Evolutionary conservation across 1,140 invertebrate genomes (phyloP).

Genomic region (Halyomorpha halys): DNA sequence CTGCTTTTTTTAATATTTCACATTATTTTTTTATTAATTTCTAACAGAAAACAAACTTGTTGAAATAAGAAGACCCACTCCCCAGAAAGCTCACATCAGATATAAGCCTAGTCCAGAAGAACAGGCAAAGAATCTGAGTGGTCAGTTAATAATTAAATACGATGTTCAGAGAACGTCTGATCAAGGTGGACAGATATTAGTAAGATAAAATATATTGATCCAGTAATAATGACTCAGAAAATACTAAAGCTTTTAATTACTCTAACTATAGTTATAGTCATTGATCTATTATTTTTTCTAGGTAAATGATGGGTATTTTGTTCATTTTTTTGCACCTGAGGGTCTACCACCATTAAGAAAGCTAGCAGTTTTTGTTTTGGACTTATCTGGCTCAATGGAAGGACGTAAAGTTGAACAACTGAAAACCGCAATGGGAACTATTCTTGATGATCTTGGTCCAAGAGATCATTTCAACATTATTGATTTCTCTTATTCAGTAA

Average conservation of each 20-base stretch:
- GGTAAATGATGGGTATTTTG: conserved; percentile 65
- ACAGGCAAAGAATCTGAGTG: conserved; percentile 38
- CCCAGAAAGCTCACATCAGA: conserved; percentile 27
- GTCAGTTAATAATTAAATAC: conserved; percentile 53
- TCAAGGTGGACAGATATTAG: conserved; percentile 44
- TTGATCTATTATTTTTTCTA: conserved; percentile 32
- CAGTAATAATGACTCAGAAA: background rate
- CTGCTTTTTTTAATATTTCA: too few species aligned
- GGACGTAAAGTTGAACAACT: conserved; percentile 54
- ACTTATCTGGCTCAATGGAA: conserved; percentile 58
- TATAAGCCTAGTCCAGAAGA: conserved; percentile 29
- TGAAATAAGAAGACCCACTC: conserved; percentile 3
- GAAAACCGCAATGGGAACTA: conserved; percentile 53
- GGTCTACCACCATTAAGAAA: conserved; percentile 49
- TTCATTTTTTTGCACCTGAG: conserved; percentile 59
- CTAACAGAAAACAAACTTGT: conserved; percentile 10
- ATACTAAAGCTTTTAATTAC: background rate
- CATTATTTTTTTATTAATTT: background rate
- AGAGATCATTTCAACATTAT: conserved; percentile 58
- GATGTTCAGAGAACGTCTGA: conserved; percentile 43
- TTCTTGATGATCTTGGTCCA: conserved; percentile 47
- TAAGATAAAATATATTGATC: conserved; percentile 32
- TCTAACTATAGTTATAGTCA: background rate
- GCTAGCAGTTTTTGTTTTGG: conserved; percentile 59
- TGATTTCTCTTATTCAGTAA: conserved; percentile 39